phyloP scores from a whole-genome alignment of 2,113 vertebrate genomes.

The Emberiza fucata region DNA sequence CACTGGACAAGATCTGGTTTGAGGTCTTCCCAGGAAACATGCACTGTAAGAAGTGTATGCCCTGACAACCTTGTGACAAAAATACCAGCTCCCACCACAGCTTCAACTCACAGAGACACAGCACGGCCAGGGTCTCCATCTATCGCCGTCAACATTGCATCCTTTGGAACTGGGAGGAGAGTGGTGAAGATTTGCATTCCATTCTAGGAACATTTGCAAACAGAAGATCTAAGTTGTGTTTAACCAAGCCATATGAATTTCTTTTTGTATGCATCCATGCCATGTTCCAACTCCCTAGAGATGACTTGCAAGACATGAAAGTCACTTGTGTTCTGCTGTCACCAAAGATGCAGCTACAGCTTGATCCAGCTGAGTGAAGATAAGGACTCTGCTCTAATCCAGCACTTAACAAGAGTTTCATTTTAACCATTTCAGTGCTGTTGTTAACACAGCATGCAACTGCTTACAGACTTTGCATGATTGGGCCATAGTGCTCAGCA shows the following conservation, averaged over 20 bases:
- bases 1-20: background rate
- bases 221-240: background rate
- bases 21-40: background rate
- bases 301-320: background rate
- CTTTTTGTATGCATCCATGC: background rate
- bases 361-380: background rate
- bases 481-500: background rate
- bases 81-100: background rate
- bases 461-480: background rate
- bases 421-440: background rate
- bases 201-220: slow-evolving; percentile 33
- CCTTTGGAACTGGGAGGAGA: slow-evolving; percentile 59
- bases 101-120: background rate
- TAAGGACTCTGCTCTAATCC: background rate
- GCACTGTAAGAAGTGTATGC: background rate
- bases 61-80: slow-evolving; percentile 19
- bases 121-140: slow-evolving; percentile 1
- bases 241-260: background rate
- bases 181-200: slow-evolving; percentile 73
- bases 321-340: background rate
- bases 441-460: background rate
- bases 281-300: background rate
- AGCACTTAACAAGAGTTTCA: background rate
- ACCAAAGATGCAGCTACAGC: background rate
- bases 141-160: slow-evolving; percentile 57